phyloP scores from a whole-genome alignment of 2,113 vertebrate species.

The Syngnathoides biaculeatus region DNA sequence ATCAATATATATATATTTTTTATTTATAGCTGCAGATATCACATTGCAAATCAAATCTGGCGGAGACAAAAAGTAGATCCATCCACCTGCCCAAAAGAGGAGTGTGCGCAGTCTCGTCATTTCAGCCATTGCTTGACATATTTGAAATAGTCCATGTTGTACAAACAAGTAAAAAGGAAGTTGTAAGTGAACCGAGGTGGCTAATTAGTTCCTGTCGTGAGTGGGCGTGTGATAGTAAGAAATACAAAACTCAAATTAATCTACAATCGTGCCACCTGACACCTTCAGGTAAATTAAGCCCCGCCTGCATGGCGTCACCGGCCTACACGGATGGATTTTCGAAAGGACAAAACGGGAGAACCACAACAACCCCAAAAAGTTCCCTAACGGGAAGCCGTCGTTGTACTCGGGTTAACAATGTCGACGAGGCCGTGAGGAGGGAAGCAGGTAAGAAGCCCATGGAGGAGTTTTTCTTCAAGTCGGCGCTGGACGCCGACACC shows the following conservation, averaged over 20 bases:
- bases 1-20: too few species aligned
- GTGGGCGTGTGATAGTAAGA: not conserved
- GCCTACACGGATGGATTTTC: not conserved
- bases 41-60: not conserved
- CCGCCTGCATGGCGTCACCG: slow-evolving; percentile 30
- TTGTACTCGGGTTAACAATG: not conserved
- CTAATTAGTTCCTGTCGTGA: not conserved
- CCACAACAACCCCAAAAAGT: not conserved
- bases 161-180: not conserved
- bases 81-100: not conserved
- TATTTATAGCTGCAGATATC: not conserved
- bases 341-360: slow-evolving; percentile 25
- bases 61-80: not conserved
- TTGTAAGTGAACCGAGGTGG: not conserved
- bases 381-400: not conserved
- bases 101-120: not conserved
- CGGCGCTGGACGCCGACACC: slow-evolving; percentile 49
- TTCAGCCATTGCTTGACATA: not conserved
- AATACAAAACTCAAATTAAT: not conserved
- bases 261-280: slow-evolving; percentile 36
- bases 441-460: not conserved
- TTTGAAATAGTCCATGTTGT: not conserved
- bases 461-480: slow-evolving; percentile 54
- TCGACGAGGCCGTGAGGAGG: not conserved
- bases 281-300: slow-evolving; percentile 44